Evolutionary conservation across 2,113 vertebrate species (phyloP), one percentile per base, ranked within the genome.

Genomic region (Pseudorectes ferrugineus): DNA sequence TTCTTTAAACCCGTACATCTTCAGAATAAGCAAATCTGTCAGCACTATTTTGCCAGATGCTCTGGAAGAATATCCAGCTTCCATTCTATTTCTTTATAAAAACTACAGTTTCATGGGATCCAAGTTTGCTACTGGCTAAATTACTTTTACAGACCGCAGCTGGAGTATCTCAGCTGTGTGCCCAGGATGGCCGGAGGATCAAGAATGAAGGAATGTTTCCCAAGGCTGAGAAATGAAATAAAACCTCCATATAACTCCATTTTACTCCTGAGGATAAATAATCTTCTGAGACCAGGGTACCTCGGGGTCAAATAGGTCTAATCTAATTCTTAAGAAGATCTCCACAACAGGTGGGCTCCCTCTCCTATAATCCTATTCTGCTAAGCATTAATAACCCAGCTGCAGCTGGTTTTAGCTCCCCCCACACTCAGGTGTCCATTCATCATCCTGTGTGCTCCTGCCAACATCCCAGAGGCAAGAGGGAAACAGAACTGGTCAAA

Each of bases 11-110:
- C 9, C 65, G 5, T 67, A 63, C 9, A 8, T 40, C 67, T 73
- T 91, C 40, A 83, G 36, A 89, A 74, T 89, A 85, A 91, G 66
- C 43, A 95, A 87, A 95, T 40, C 42, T 89, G 28, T 83, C 40
- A 92, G 48, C 33, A 79, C 11, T 11, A 49, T 75, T 91, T 82
- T 88, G 21, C 89, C 84, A 95, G 72, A 83, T 70, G 35, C 21
- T 61, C 42, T 82, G 74, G 55, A 86, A 88, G 8, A 89, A 66
- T 83, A 79, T 54, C 12, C 1, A 1, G 18, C 35, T 93, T 83
- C 49, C 62, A n/a, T 79, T 49, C 24, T 45, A 46, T 65, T 88
- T 89, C 58, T 89, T 91, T 40, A 58, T 35, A 82, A 88, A 95
- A 89, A 48, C 12, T 78, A 31, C 26, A 65, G 20, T 86, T 87